Base-by-base conservation (phyloP, 2,797 vertebrate species). In the Tenualosa ilisha region DNA sequence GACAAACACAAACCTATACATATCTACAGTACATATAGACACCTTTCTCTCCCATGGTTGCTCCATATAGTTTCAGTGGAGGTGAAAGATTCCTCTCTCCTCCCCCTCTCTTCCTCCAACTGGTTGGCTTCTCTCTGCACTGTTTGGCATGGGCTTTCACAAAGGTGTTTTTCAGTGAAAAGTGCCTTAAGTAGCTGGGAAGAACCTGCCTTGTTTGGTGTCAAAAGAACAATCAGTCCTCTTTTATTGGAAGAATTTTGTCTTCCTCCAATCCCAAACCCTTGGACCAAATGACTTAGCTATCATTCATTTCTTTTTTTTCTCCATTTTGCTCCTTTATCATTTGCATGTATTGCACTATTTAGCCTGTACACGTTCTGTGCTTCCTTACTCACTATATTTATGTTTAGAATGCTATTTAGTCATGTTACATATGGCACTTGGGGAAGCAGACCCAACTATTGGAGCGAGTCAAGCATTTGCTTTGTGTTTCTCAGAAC, bases 271-370 rank as follows among this genome's bases (percentile, higher is more conserved):
- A 40, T 68, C 81, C 65, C 82, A 83, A 75, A 87, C 86, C 37
- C 82, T 83, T 79, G 91, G 93, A 94, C 92, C 93, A 94, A 94
- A 93, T 90, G 56, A 91, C 86, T 88, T 82, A 61, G 84, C 85
- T 89, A 86, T 37, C 68, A 59, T 90, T 87, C 81, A 61, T 86
- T 59, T 59, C 63, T 11, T 24, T 50, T 84, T 24, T 68, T 68
- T 65, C 88, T 79, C 40, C 40, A 2, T 46, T 79, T 46, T 22
- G 17, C 17, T 79, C 40, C 40, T 43, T 22, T 8, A 9, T 40
- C 40, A 79, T 88, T 89, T 90, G 88, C 92, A 91, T 93, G 92
- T 92, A 92, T 94, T 95, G 93, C 93, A 94, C 93, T 94, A 92
- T 89, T 87, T 89, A 79, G 85, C 85, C 82, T 89, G 87, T 83